Conservation (phyloP, 2,888 invertebrate genomes). For the Noctua janthina region DNA sequence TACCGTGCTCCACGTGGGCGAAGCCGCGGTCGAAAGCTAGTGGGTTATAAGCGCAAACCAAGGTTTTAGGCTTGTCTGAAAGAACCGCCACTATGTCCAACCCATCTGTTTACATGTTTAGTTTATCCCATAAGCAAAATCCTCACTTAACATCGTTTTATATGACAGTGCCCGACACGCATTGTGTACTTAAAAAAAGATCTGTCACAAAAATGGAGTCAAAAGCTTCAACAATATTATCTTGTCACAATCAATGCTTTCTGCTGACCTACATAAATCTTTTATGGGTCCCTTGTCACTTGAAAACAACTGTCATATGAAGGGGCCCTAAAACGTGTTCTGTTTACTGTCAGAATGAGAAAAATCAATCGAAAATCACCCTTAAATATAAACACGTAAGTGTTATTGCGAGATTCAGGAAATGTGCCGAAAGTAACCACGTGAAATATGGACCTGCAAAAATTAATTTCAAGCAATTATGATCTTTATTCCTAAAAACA, state of each 20-base stretch:
- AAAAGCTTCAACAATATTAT: conserved; percentile 62
- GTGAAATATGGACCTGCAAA: background rate
- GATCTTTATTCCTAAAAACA: rapidly evolving
- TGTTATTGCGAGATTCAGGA: background rate
- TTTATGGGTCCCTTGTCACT: conserved; percentile 63
- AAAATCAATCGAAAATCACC: conserved; percentile 12
- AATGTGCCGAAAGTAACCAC: background rate
- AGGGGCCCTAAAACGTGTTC: conserved; percentile 3
- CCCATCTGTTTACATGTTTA: conserved; percentile 1
- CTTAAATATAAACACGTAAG: rapidly evolving
- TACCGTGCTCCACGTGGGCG: no score
- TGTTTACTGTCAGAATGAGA: background rate
- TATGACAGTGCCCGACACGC: conserved; percentile 15
- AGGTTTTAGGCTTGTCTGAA: no score
- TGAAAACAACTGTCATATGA: conserved; percentile 56
- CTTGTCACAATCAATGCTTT: conserved; percentile 66
- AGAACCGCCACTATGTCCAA: background rate
- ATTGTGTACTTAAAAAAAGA: conserved; percentile 25
- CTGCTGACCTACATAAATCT: conserved; percentile 77
- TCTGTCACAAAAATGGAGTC: conserved; percentile 52
- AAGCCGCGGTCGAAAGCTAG: no score
- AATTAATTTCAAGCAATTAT: background rate
- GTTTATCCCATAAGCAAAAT: background rate
- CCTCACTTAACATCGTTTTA: background rate
- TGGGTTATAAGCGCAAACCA: no score